Evolutionary conservation across 2,797 vertebrate genomes (phyloP).

Genomic region (Adrianichthys oophorus): DNA sequence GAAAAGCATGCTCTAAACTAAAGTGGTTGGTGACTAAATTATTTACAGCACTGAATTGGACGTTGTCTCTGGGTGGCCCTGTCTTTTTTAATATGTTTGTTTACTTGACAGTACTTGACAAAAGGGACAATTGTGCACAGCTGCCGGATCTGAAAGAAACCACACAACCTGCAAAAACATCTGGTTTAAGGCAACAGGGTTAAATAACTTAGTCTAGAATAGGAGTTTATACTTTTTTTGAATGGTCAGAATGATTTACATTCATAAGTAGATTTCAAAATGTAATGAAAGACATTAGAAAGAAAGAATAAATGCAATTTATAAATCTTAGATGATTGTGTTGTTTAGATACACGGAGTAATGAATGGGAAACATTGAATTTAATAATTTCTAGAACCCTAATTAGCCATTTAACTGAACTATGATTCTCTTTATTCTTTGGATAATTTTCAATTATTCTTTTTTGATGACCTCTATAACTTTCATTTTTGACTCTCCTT

Average conservation of each 20-base stretch:
- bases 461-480: no score
- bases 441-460: not conserved
- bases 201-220: not conserved
- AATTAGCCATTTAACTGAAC: not conserved
- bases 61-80: no score
- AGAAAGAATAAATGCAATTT: not conserved
- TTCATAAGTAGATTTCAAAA: no score
- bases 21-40: no score
- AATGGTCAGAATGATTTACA: no score
- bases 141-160: not conserved
- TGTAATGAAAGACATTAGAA: not conserved
- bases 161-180: not conserved
- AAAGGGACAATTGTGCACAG: no score
- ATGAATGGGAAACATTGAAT: not conserved
- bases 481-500: not conserved
- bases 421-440: not conserved
- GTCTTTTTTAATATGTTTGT: no score
- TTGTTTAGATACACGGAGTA: not conserved
- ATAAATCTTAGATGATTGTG: not conserved
- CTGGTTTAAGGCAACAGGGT: not conserved
- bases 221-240: not conserved
- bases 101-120: no score
- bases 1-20: no score
- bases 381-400: not conserved
- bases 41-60: no score